A percentile compares a stretch with the other conserved stretches of the same genome.
Conservation (phyloP, 2,113 vertebrate species). For the Chloroceryle aenea region DNA sequence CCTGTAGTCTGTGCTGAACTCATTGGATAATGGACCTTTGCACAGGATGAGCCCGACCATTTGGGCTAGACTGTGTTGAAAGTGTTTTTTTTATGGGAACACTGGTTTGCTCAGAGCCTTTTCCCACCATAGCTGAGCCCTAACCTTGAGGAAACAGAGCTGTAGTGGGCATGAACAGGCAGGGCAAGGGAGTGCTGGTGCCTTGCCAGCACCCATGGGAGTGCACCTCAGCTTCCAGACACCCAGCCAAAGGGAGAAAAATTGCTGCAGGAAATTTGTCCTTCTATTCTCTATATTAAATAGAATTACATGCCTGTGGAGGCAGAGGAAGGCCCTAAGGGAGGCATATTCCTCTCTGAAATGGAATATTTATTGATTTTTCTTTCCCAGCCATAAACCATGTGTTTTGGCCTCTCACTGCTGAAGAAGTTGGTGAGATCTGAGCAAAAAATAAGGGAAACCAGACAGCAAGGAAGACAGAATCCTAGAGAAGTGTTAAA, state of each 20-base stretch:
- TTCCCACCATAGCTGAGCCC: background rate
- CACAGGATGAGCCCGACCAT: background rate
- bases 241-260: background rate
- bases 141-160: background rate
- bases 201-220: background rate
- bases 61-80: background rate
- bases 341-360: background rate
- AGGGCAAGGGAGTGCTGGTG: background rate
- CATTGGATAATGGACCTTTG: background rate
- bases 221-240: background rate
- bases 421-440: background rate
- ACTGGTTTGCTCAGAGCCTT: background rate
- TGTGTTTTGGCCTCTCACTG: background rate
- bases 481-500: background rate
- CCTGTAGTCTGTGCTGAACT: background rate
- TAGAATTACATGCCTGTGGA: background rate
- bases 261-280: background rate
- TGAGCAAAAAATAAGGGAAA: background rate
- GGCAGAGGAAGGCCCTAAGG: background rate
- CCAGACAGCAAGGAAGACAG: background rate
- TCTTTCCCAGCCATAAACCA: constrained; percentile 1
- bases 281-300: background rate
- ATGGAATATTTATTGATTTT: constrained; percentile 19
- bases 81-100: background rate
- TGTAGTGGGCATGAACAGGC: background rate